A percentile compares a stretch with the other conserved stretches of the same genome.
Conservation (phyloP, 2,113 vertebrate genomes). For the Ursus arctos region DNA sequence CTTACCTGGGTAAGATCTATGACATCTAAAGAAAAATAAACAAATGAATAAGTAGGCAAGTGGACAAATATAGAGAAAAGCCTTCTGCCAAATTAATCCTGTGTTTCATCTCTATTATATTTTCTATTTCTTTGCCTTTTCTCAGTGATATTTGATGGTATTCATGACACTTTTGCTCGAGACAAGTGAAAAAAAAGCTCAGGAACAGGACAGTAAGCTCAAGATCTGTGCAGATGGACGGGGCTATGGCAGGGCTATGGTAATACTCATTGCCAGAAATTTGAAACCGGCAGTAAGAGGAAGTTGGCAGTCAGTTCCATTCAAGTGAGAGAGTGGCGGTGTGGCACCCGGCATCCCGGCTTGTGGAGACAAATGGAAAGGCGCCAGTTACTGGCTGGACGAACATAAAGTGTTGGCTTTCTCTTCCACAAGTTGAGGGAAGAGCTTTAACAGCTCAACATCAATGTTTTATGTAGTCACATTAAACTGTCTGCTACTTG, state of each 20-base stretch:
- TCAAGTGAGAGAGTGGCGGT: neutral
- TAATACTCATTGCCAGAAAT: neutral
- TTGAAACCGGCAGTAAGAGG: neutral
- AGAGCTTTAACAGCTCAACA: neutral
- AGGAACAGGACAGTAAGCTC: neutral
- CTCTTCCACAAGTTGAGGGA: neutral
- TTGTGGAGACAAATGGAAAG: neutral
- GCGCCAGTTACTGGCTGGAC: neutral
- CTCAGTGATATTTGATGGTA: neutral
- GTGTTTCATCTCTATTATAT: conserved; percentile 40
- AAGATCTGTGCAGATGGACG: neutral
- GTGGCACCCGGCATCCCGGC: neutral
- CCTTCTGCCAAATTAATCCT: conserved; percentile 4
- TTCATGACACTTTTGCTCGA: neutral
- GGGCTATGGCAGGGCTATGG: neutral
- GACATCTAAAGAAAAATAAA: conserved; percentile 21
- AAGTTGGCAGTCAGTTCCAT: neutral
- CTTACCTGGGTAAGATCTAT: neutral
- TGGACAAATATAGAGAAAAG: conserved; percentile 18
- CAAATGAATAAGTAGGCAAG: neutral
- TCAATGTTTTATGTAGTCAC: conserved; percentile 36
- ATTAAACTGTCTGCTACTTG: conserved; percentile 57
- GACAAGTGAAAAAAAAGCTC: neutral
- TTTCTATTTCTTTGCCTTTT: neutral
- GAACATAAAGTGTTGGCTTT: neutral